phyloP scores from a whole-genome alignment of 2,888 invertebrate genomes.

The Mimumesa dahlbomi region DNA sequence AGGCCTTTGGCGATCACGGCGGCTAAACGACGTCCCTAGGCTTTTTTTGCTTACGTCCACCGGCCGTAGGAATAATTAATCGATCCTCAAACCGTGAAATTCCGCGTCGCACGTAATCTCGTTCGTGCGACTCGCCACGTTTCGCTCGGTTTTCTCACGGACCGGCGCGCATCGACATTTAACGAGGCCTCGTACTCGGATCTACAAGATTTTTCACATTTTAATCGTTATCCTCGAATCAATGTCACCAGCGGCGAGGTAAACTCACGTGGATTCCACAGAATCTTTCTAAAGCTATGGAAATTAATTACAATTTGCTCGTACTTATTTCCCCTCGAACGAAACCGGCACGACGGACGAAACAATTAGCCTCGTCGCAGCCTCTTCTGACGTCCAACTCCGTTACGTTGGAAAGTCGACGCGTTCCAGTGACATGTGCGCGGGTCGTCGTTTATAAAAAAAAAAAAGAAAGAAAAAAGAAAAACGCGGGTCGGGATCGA shows the following conservation, averaged over 20 bases:
- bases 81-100: constrained; percentile 61
- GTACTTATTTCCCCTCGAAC: no score
- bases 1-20: constrained; percentile 37
- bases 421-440: background rate
- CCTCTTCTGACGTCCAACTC: background rate
- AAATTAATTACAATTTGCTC: no score
- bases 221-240: constrained; percentile 2
- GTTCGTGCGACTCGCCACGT: constrained; percentile 27
- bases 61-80: constrained; percentile 58
- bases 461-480: no score
- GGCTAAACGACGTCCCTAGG: constrained; percentile 36
- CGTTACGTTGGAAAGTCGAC: background rate
- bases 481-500: constrained; percentile 36
- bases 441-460: no score
- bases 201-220: constrained; percentile 10
- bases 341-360: no score
- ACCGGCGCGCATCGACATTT: constrained; percentile 16
- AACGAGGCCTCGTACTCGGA: constrained; percentile 44
- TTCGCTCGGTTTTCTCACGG: constrained; percentile 55
- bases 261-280: no score
- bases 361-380: no score
- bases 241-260: no score
- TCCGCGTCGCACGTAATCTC: constrained; percentile 44
- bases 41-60: constrained; percentile 23
- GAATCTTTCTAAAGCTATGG: no score